A percentile compares a stretch with the other conserved stretches of the same genome.
These are phyloP conservation scores for Drosophila elegans DNA, from an alignment of 1,140 invertebrate species.

Conservation along the genomic window DNA sequence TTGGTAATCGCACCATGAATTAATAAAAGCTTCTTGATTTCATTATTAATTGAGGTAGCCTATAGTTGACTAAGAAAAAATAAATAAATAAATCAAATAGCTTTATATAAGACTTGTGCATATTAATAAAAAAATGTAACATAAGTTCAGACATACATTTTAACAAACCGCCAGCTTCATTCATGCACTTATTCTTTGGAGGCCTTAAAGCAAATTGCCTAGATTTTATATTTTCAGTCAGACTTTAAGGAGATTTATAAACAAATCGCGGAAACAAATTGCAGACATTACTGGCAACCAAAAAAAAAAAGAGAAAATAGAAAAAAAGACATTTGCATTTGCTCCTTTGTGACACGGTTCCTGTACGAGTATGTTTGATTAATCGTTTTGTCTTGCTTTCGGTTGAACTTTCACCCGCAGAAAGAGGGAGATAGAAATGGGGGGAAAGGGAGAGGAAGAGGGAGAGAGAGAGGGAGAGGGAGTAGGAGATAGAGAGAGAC, in stretches of 20 bases:
- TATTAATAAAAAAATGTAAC: no score
- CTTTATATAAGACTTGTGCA: no score
- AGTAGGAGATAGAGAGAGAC: not conserved
- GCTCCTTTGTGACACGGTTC: constrained; percentile 25
- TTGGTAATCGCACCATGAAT: no score
- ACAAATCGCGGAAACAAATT: constrained; percentile 42
- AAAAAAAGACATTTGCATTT: constrained; percentile 44
- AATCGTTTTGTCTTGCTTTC: constrained; percentile 51
- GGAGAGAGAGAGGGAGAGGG: not conserved
- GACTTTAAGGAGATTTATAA: constrained; percentile 42
- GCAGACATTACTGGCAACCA: constrained; percentile 29
- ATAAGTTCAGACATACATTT: not conserved
- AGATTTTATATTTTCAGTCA: not conserved
- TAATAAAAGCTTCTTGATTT: no score
- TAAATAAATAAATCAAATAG: no score
- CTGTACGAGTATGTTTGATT: constrained; percentile 51
- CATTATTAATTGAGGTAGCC: not conserved
- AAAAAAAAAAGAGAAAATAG: constrained; percentile 1
- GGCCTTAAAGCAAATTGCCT: constrained; percentile 15
- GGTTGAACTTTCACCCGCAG: constrained; percentile 40
- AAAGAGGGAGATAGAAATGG: not conserved
- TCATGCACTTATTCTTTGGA: not conserved
- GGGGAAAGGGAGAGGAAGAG: not conserved
- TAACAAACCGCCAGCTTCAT: not conserved
- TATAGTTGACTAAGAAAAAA: no score